Evolutionary conservation across 2,888 invertebrate genomes (phyloP).

Genomic region (Entomobrya multifasciata): DNA sequence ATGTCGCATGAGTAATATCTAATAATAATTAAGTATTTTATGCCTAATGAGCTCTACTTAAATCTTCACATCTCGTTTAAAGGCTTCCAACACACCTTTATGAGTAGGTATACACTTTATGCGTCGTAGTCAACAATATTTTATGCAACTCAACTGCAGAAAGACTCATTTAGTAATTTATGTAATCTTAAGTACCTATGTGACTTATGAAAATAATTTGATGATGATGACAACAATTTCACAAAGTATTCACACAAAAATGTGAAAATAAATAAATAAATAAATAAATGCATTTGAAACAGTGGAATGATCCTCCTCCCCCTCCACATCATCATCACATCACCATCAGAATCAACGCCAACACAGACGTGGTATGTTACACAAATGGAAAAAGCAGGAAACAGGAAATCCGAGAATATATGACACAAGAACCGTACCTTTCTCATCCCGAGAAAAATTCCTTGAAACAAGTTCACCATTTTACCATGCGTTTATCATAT

Average conservation of each 20-base stretch:
- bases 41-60: too few species aligned
- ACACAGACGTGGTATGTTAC: too few species aligned
- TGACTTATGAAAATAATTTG: background rate
- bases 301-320: background rate
- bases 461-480: conserved; percentile 37
- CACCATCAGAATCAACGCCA: too few species aligned
- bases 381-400: conserved; percentile 60
- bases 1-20: background rate
- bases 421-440: conserved; percentile 64
- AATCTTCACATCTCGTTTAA: too few species aligned
- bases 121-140: too few species aligned
- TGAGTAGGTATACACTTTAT: too few species aligned
- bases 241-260: conserved; percentile 8
- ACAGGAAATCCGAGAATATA: conserved; percentile 70
- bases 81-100: too few species aligned
- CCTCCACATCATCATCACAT: background rate
- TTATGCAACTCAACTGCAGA: too few species aligned
- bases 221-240: conserved; percentile 7
- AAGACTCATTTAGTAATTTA: too few species aligned
- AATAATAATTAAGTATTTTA: too few species aligned
- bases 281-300: background rate
- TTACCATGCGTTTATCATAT: background rate
- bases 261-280: conserved; percentile 8
- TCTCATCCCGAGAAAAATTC: conserved; percentile 69
- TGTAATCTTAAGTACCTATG: too few species aligned